Percentiles rank a stretch among this genome's conserved stretches.
phyloP scores from a whole-genome alignment of 1,140 invertebrate species.

The Drosophila tristis region DNA sequence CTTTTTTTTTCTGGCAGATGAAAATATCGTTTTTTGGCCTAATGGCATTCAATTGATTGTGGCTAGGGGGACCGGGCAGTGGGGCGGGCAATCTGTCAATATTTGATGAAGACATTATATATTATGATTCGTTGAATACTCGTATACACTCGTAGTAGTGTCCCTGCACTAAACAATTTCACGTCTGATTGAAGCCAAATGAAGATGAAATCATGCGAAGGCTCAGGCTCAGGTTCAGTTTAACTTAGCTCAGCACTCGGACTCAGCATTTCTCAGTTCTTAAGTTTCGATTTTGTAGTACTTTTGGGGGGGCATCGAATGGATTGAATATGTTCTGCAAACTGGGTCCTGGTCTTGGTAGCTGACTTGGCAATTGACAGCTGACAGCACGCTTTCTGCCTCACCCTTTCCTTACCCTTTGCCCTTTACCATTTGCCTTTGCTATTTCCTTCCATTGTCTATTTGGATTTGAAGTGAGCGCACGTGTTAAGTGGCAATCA shows the following conservation, averaged over 20 bases:
- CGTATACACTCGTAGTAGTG: constrained; percentile 3
- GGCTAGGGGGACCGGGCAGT: too few species aligned
- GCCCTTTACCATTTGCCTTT: not conserved
- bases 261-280: constrained; percentile 27
- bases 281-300: constrained; percentile 7
- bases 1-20: too few species aligned
- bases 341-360: not conserved
- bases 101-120: constrained; percentile 32
- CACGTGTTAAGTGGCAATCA: constrained; percentile 73
- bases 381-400: constrained; percentile 10
- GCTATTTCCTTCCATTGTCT: constrained; percentile 3
- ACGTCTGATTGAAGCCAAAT: constrained; percentile 66
- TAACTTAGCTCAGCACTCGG: constrained; percentile 12
- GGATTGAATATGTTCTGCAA: constrained; percentile 2
- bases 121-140: constrained; percentile 14
- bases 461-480: constrained; percentile 38
- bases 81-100: constrained; percentile 33
- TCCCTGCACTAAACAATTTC: constrained; percentile 69
- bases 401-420: not conserved
- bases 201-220: constrained; percentile 50
- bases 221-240: not conserved
- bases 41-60: constrained; percentile 57
- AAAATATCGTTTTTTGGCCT: not conserved
- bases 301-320: not conserved
- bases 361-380: constrained; percentile 20